A percentile compares a stretch with the other conserved stretches of the same genome.
phyloP scores from a whole-genome alignment of 2,888 invertebrate species.

The Ophion costatus region DNA sequence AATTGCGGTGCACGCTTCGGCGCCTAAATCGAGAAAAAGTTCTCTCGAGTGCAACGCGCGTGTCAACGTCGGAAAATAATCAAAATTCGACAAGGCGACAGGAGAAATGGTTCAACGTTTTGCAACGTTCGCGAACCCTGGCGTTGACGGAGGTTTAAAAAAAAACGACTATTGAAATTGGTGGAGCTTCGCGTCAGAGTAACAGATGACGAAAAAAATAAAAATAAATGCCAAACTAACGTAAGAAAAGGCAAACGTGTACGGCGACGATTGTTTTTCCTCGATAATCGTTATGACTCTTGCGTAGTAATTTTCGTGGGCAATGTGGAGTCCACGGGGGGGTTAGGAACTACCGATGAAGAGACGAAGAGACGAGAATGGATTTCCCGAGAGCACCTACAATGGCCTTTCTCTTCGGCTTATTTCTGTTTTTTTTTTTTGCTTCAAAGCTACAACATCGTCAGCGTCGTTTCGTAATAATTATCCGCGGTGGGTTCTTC shows the following conservation, averaged over 20 bases:
- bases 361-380: constrained; percentile 59
- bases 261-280: not conserved
- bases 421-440: constrained; percentile 23
- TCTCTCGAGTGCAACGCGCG: not conserved
- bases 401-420: not conserved
- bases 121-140: not conserved
- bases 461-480: constrained; percentile 19
- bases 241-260: constrained; percentile 15
- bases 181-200: not conserved
- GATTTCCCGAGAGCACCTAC: not conserved
- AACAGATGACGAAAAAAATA: not conserved
- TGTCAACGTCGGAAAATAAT: not conserved
- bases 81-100: not conserved
- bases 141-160: not conserved
- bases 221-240: not conserved
- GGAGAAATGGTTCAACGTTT: not conserved
- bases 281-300: constrained; percentile 40
- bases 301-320: constrained; percentile 39
- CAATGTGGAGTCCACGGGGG: constrained; percentile 41
- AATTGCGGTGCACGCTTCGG: not conserved
- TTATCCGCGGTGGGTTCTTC: not conserved
- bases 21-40: not conserved
- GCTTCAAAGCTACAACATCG: not conserved
- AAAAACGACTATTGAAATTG: not conserved
- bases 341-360: constrained; percentile 68